These are phyloP conservation scores for Noctuana brunneofusca DNA, from an alignment of 2,888 invertebrate species.

Conservation along the genomic window DNA sequence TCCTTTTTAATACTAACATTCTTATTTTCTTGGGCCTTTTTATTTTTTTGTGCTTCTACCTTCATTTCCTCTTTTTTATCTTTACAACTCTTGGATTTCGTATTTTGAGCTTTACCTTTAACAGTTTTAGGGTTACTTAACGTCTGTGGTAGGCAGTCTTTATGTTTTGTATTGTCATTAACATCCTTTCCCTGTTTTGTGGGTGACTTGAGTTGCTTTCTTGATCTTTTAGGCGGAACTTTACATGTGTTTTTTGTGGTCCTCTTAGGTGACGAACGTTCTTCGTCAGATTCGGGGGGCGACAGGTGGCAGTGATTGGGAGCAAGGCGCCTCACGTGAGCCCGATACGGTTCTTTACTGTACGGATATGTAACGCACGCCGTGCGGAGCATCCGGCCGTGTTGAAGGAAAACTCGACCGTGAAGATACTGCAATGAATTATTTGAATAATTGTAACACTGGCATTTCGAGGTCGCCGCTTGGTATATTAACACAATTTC, in stretches of 20 bases:
- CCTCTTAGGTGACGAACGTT: constrained; percentile 63
- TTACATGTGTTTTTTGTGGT: constrained; percentile 53
- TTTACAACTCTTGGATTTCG: constrained; percentile 49
- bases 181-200: constrained; percentile 71
- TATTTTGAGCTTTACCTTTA: constrained; percentile 42
- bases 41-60: constrained; percentile 48
- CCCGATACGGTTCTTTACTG: constrained; percentile 75
- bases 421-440: constrained; percentile 86
- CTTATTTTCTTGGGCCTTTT: constrained; percentile 50
- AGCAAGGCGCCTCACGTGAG: constrained; percentile 65
- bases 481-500: too few species aligned
- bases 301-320: constrained; percentile 59
- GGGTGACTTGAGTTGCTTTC: constrained; percentile 70
- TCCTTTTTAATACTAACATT: constrained; percentile 43
- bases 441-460: background rate
- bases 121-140: constrained; percentile 57
- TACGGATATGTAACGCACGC: constrained; percentile 83
- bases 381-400: constrained; percentile 86
- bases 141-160: constrained; percentile 48
- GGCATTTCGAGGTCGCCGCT: too few species aligned
- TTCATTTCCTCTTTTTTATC: constrained; percentile 40
- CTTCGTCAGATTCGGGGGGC: constrained; percentile 67
- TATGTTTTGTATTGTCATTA: constrained; percentile 70
- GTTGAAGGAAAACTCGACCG: constrained; percentile 88
- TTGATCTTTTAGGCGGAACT: constrained; percentile 62